phyloP scores from a whole-genome alignment of 1,140 invertebrate species.

The Neodiprion lecontei region DNA sequence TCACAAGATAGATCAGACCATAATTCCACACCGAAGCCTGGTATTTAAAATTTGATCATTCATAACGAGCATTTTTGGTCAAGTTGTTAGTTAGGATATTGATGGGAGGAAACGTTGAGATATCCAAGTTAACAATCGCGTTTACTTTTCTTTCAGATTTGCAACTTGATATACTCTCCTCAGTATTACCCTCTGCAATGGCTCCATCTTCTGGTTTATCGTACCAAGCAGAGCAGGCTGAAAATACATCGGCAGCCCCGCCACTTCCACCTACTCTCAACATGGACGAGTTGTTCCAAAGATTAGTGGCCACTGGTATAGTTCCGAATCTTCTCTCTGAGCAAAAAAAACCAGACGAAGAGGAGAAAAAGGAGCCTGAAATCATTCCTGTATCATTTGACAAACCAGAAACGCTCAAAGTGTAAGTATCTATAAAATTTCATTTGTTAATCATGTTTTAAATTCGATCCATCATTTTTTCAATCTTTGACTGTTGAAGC shows the following conservation, averaged over 20 bases:
- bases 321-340: conserved; percentile 64
- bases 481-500: too few species aligned
- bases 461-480: background rate
- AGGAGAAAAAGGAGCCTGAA: conserved; percentile 59
- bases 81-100: too few species aligned
- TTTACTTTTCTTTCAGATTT: conserved; percentile 41
- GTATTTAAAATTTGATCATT: conserved; percentile 22
- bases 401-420: conserved; percentile 77
- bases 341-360: conserved; percentile 56
- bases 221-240: conserved; percentile 61
- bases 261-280: conserved; percentile 65
- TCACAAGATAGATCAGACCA: conserved; percentile 54
- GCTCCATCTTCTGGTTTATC: conserved; percentile 63
- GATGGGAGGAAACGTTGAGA: too few species aligned
- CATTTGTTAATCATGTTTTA: conserved; percentile 15
- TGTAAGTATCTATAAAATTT: conserved; percentile 62
- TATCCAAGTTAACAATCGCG: background rate
- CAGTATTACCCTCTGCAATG: conserved; percentile 68
- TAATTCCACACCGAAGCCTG: conserved; percentile 41
- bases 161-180: conserved; percentile 69
- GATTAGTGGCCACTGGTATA: conserved; percentile 84
- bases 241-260: conserved; percentile 47
- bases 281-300: conserved; percentile 83
- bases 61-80: too few species aligned
- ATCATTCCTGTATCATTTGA: conserved; percentile 71